Conservation (phyloP, 2,797 vertebrate genomes). For the Characodon lateralis region DNA sequence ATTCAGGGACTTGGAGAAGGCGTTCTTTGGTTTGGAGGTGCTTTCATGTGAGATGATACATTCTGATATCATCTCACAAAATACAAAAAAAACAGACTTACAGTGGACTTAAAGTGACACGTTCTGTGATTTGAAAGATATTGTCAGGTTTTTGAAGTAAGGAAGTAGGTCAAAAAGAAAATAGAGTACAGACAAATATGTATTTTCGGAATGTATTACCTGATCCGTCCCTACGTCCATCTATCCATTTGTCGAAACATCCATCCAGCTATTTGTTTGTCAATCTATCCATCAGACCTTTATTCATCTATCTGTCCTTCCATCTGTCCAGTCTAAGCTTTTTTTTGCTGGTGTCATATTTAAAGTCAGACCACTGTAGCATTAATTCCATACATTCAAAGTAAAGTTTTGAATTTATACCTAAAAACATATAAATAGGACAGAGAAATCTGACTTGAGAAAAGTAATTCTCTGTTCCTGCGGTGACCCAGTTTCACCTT, state of each 20-base stretch:
- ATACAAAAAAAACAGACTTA: background rate
- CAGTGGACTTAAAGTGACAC: background rate
- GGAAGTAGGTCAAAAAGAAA: background rate
- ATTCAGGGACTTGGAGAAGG: background rate
- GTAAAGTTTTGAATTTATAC: no score
- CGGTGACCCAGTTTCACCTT: conserved; percentile 12
- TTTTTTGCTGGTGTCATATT: no score
- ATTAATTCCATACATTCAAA: no score
- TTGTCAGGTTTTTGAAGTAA: background rate
- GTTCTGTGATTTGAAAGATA: background rate
- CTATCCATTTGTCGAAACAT: background rate
- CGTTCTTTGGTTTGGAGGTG: conserved; percentile 1
- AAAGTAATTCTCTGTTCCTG: background rate
- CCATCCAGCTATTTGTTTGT: background rate
- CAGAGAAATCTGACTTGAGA: no score
- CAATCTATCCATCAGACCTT: no score
- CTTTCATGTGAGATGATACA: background rate
- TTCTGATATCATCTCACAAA: background rate
- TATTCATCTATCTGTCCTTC: background rate
- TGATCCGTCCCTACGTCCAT: background rate
- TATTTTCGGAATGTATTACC: background rate
- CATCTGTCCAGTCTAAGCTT: background rate
- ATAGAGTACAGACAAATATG: background rate
- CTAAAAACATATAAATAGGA: no score
- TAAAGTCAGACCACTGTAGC: no score